These are phyloP conservation scores for Eumacrocentrus americanus DNA, from an alignment of 2,888 invertebrate genomes.

Conservation along the genomic window DNA sequence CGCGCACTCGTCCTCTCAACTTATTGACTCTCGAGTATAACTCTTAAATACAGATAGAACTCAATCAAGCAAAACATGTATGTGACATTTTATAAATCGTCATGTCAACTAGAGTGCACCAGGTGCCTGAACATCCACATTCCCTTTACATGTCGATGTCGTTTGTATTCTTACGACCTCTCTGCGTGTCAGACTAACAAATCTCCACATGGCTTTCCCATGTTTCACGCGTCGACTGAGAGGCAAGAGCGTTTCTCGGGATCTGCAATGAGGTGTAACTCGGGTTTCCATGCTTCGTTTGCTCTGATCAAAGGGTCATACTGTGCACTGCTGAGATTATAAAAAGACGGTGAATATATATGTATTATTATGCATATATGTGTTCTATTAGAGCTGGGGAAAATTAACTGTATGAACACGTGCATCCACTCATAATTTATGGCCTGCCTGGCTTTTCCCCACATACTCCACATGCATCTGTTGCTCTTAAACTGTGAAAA, in stretches of 20 bases:
- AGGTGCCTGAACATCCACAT: too few species aligned
- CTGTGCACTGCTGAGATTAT: constrained; percentile 30
- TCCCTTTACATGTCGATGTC: too few species aligned
- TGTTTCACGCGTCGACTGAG: neutral
- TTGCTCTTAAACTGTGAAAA: neutral
- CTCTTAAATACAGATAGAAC: too few species aligned
- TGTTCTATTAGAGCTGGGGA: constrained; percentile 2
- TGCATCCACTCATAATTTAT: constrained; percentile 20
- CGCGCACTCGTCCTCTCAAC: constrained; percentile 21
- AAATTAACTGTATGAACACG: constrained; percentile 31
- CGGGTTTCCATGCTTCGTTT: constrained; percentile 43
- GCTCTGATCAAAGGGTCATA: constrained; percentile 49
- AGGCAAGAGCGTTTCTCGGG: constrained; percentile 39
- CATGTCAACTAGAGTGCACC: too few species aligned
- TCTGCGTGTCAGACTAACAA: too few species aligned
- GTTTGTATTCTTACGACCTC: too few species aligned
- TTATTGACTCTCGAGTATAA: neutral
- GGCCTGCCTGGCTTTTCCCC: neutral
- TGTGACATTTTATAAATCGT: too few species aligned
- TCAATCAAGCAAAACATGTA: too few species aligned
- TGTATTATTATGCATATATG: too few species aligned
- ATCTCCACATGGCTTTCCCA: too few species aligned
- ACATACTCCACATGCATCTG: neutral
- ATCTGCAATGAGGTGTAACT: constrained; percentile 44
- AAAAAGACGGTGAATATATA: neutral